These are phyloP conservation scores for Anoplopoma fimbria DNA, from an alignment of 2,113 vertebrate species.

Conservation along the genomic window DNA sequence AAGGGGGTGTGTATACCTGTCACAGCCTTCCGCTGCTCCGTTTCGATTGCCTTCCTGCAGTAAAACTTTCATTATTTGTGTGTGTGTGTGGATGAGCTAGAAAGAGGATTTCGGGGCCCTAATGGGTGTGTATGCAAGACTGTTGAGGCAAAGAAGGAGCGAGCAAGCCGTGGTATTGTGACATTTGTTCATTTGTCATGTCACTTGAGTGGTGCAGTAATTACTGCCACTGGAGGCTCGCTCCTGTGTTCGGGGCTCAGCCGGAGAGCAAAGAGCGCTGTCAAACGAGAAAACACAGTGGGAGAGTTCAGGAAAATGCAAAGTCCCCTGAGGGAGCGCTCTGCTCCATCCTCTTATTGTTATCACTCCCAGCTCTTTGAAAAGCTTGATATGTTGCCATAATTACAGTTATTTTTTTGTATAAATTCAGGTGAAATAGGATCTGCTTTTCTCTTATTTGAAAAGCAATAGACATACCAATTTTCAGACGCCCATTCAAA, in stretches of 20 bases:
- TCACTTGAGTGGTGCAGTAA: constrained; percentile 74
- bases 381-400: constrained; percentile 43
- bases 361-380: constrained; percentile 15
- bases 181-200: constrained; percentile 78
- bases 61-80: constrained; percentile 28
- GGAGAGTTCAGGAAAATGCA: constrained; percentile 31
- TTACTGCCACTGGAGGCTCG: constrained; percentile 68
- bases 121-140: constrained; percentile 10
- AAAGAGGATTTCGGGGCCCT: constrained; percentile 12
- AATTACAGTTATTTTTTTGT: constrained; percentile 25
- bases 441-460: neutral
- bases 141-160: constrained; percentile 26
- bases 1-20: constrained; percentile 34
- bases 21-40: constrained; percentile 43
- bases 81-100: constrained; percentile 7
- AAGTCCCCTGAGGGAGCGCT: constrained; percentile 23
- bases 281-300: constrained; percentile 50
- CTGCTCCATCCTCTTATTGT: constrained; percentile 37
- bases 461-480: constrained; percentile 33
- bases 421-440: constrained; percentile 15
- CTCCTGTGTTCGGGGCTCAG: constrained; percentile 63
- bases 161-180: constrained; percentile 40
- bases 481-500: constrained; percentile 3
- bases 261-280: constrained; percentile 58
- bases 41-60: constrained; percentile 41